phyloP scores from a whole-genome alignment of 2,888 invertebrate genomes.

The Tipula vernalis region DNA sequence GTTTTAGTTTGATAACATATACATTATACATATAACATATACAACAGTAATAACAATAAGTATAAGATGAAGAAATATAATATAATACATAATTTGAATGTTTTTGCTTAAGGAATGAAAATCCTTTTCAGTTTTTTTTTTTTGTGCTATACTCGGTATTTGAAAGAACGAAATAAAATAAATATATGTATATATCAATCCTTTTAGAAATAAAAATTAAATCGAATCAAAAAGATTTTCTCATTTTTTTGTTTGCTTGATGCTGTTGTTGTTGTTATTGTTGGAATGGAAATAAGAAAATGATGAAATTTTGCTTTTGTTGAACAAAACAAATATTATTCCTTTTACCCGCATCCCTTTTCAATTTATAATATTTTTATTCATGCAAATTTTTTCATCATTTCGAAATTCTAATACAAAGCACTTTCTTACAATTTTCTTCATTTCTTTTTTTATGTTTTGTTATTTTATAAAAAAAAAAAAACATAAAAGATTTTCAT shows the following conservation, averaged over 20 bases:
- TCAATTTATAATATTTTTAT: background rate
- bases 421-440: background rate
- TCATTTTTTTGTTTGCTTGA: background rate
- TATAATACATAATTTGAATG: slow-evolving; percentile 4
- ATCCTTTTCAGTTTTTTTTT: background rate
- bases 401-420: background rate
- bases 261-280: background rate
- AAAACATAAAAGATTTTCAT: background rate
- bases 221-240: background rate
- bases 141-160: background rate
- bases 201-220: background rate
- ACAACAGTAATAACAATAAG: background rate
- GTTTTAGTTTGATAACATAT: background rate
- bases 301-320: background rate
- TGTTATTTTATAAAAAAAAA: background rate
- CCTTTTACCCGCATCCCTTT: background rate
- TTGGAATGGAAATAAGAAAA: background rate
- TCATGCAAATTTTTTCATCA: background rate
- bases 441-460: background rate
- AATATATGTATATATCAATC: background rate
- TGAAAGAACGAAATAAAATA: background rate
- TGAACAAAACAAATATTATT: background rate
- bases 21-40: background rate
- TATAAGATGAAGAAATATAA: background rate
- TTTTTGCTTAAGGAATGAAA: background rate